phyloP scores from a whole-genome alignment of 2,888 invertebrate species.

The Pteria penguin region DNA sequence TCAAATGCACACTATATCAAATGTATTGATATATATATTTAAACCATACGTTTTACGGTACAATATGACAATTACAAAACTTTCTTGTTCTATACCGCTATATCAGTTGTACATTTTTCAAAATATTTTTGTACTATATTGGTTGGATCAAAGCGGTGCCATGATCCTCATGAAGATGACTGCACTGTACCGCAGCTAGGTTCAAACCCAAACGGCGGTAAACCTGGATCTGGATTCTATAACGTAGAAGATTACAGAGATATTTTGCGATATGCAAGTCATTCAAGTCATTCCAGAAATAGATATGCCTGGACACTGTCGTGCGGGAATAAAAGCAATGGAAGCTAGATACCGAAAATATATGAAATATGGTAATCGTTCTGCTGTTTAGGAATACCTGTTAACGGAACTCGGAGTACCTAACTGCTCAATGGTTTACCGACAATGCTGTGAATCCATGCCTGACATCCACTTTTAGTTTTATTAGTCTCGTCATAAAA shows the following conservation, averaged over 20 bases:
- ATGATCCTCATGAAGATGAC: constrained; percentile 61
- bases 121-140: no score
- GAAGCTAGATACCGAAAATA: constrained; percentile 56
- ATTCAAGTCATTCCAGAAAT: constrained; percentile 76
- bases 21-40: no score
- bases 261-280: constrained; percentile 70
- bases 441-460: constrained; percentile 76
- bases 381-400: constrained; percentile 53
- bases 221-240: constrained; percentile 69
- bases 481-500: constrained; percentile 62
- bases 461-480: constrained; percentile 68
- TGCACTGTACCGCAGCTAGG: constrained; percentile 75
- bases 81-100: no score
- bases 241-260: constrained; percentile 69
- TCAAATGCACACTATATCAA: no score
- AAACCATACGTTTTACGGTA: no score
- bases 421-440: constrained; percentile 69
- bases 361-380: constrained; percentile 29
- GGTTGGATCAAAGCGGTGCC: constrained; percentile 72
- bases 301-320: constrained; percentile 76
- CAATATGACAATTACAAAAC: no score
- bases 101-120: no score
- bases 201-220: constrained; percentile 60
- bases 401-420: constrained; percentile 63
- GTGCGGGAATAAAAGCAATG: constrained; percentile 74